These are phyloP conservation scores for Perdita meconis DNA, from an alignment of 2,888 invertebrate species.

Conservation along the genomic window DNA sequence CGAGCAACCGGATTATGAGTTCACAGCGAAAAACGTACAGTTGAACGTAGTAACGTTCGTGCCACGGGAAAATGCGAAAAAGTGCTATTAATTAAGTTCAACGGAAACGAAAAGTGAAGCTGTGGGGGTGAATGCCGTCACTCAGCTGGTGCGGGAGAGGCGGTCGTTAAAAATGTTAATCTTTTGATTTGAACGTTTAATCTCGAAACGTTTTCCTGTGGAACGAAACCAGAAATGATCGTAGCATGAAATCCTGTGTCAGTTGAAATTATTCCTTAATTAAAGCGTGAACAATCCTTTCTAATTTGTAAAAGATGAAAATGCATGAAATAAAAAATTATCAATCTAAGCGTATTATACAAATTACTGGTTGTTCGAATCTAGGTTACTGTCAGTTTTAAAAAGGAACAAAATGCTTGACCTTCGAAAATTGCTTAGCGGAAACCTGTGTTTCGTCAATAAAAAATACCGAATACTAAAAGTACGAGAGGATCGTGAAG, in stretches of 20 bases:
- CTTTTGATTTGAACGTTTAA: conserved; percentile 1
- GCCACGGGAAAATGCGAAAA: not conserved
- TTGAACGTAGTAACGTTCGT: conserved; percentile 19
- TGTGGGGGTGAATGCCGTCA: not conserved
- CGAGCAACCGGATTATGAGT: conserved; percentile 54
- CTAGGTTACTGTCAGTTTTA: too few species aligned
- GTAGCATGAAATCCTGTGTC: not conserved
- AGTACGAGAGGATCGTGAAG: not conserved
- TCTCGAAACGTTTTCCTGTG: not conserved
- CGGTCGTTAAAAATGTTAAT: not conserved
- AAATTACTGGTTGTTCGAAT: too few species aligned
- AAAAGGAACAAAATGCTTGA: too few species aligned
- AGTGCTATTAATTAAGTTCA: conserved; percentile 5
- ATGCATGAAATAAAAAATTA: too few species aligned
- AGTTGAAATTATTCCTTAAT: too few species aligned
- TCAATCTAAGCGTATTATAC: too few species aligned
- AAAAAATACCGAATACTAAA: too few species aligned
- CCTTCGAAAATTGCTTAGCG: too few species aligned
- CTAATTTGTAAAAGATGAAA: too few species aligned
- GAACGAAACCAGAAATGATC: not conserved
- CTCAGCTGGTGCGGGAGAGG: not conserved
- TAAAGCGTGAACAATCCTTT: too few species aligned
- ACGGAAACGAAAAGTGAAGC: not conserved
- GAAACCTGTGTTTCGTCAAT: too few species aligned
- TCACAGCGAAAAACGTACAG: conserved; percentile 48